Base-by-base conservation (phyloP, 1,140 invertebrate genomes). In the Dendroctonus valens region DNA sequence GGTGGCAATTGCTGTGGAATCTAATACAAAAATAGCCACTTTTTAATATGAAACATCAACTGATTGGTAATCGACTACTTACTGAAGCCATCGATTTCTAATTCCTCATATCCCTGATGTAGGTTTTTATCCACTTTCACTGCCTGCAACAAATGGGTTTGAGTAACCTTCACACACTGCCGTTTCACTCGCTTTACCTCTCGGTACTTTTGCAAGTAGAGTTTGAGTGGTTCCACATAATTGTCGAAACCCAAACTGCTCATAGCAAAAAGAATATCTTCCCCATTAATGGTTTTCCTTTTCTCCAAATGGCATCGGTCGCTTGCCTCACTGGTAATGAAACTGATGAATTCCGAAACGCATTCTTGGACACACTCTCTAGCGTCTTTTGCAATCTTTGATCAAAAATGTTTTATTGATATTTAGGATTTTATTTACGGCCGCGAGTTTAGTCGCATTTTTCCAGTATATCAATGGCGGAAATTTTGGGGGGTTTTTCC, bases 351-450 rank as follows among this genome's bases (percentile, higher is more conserved):
- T 78, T 99, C 98, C 0, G 96, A 98, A 42, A 99, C 97, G 83
- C 97, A 99, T 81, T 99, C 98, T 81, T 99, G 98, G 14, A 99
- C 94, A 83, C 96, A 99, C 82, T 99, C 97, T 71, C 98, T 87
- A 0, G 97, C 96, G 83, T 99, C 98, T 85, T 99, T 99, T 0
- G 97, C 95, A 74, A 99, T 97, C 90, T 92, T 79, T 6, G 46
- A 12, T n/a, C 26, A 55, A 6, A 40, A 6, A 6, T 2, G 38
- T 55, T 39, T 51, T 51, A 51, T 51, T 51, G 15, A 7, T 51
- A n/a, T n/a, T n/a, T n/a, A n/a, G n/a, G n/a, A n/a, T n/a, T n/a
- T n/a, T n/a, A n/a, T n/a, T n/a, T n/a, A n/a, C n/a, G n/a, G n/a
- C n/a, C n/a, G n/a, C n/a, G n/a, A n/a, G n/a, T n/a, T n/a, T n/a